Evolutionary conservation across 2,797 vertebrate species (phyloP).

Genomic region (Myiothlypis coronata): DNA sequence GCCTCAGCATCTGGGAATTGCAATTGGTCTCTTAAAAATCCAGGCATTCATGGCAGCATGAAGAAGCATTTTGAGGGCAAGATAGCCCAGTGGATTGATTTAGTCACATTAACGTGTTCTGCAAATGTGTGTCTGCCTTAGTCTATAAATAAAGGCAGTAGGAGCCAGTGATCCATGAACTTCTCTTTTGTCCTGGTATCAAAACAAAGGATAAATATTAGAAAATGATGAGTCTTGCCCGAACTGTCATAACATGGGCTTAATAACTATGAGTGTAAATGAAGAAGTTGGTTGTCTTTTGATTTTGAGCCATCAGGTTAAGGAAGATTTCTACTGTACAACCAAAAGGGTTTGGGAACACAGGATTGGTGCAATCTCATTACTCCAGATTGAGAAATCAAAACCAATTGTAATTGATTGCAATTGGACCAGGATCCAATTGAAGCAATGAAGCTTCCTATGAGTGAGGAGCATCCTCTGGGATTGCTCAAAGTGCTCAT

Average conservation of each 20-base stretch:
- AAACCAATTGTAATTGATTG: neutral
- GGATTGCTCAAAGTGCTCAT: fast-evolving
- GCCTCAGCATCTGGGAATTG: neutral
- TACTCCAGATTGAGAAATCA: neutral
- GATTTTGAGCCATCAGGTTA: neutral
- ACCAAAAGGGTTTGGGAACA: neutral
- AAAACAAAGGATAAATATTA: neutral
- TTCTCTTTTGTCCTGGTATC: neutral
- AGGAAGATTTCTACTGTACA: neutral
- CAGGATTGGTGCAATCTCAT: neutral
- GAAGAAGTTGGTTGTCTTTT: neutral
- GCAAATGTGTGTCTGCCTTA: neutral
- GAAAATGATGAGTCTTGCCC: neutral
- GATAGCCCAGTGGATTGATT: neutral
- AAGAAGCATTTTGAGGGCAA: neutral
- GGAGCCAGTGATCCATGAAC: neutral
- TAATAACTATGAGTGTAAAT: neutral
- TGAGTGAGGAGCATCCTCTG: fast-evolving
- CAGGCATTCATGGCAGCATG: neutral
- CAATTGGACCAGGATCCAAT: neutral
- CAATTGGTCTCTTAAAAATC: neutral
- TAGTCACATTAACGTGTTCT: neutral
- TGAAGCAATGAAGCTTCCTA: neutral
- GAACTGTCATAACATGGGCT: neutral
- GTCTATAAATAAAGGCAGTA: neutral